Percentiles rank a stretch among this genome's conserved stretches.
These are phyloP conservation scores for Anoplopoma fimbria DNA, from an alignment of 2,113 vertebrate species.

Conservation along the genomic window DNA sequence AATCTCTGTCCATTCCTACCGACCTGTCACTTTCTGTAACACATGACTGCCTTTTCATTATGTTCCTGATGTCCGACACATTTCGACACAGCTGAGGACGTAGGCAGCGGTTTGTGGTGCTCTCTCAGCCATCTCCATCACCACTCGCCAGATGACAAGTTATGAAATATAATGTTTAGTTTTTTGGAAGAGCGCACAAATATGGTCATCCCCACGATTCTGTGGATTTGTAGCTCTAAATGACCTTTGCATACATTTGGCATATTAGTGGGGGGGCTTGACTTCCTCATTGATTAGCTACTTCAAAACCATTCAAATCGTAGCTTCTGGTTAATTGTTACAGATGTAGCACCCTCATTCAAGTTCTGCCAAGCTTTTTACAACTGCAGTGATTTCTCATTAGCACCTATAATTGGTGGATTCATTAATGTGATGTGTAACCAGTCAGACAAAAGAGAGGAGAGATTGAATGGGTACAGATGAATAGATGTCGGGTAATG, in stretches of 20 bases:
- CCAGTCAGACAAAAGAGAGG: slow-evolving; percentile 46
- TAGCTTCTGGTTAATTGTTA: slow-evolving; percentile 28
- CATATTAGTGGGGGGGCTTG: neutral
- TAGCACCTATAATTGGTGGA: slow-evolving; percentile 40
- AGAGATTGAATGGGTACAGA: slow-evolving; percentile 26
- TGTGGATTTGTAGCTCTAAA: neutral
- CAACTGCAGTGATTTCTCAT: slow-evolving; percentile 48
- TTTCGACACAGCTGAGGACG: slow-evolving; percentile 34
- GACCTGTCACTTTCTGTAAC: slow-evolving; percentile 45
- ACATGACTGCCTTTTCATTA: slow-evolving; percentile 61
- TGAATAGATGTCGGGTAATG: slow-evolving; percentile 31
- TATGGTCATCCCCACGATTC: neutral
- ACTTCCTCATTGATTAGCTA: slow-evolving; percentile 1
- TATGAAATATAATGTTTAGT: slow-evolving; percentile 7
- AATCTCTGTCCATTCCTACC: slow-evolving; percentile 46
- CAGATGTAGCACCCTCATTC: slow-evolving; percentile 24
- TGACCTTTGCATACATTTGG: neutral
- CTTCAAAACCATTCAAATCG: slow-evolving; percentile 27
- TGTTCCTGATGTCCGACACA: slow-evolving; percentile 37
- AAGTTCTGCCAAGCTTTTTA: slow-evolving; percentile 49
- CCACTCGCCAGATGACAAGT: neutral
- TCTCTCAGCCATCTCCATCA: slow-evolving; percentile 11
- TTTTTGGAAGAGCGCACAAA: neutral
- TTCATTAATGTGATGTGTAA: slow-evolving; percentile 54
- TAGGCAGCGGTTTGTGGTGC: neutral